Base-by-base conservation (phyloP, 1,140 invertebrate species). In the Eriosoma lanigerum region DNA sequence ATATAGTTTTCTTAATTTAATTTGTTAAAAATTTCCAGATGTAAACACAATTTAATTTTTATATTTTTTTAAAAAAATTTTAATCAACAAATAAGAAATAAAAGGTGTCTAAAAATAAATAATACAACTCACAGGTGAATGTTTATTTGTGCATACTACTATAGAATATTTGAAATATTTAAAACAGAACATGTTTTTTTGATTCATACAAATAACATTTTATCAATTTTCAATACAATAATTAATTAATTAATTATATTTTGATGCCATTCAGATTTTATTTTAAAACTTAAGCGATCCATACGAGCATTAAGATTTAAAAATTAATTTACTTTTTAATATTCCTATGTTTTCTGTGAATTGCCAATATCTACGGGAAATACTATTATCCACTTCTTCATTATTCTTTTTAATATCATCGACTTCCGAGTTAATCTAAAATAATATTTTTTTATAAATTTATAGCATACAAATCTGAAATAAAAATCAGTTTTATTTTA, bases 171-270 rank as follows among this genome's bases (percentile, higher is more conserved):
- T 78, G 48, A 56, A 78, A n/a, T 60, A 60, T 19, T 60, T 78
- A 1, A 56, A 78, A 62, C 75, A 78, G 4, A 56, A 62, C 44
- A 62, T 48, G 26, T 60, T 78, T 78, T 78, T 78, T 26, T 78
- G 54, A n/a, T 56, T 62, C 44, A 62, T 62, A 38, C 75, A 78
- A 78, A 78, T 78, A 60, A 62, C 62, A 62, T 78, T 78, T 17
- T 62, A 62, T 48, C 75, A 78, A 29, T 62, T 78, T 48, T 78
- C 62, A 5, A 78, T 78, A 29, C 75, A 78, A 78, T 56, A 78
- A n/a, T n/a, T n/a, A n/a, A n/a, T n/a, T n/a, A n/a, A n/a, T n/a
- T n/a, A n/a, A n/a, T n/a, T n/a, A n/a, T n/a, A n/a, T n/a, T 78
- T n/a, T 32, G 56, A 13, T 78, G 38, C 29, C 75, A 56, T 26